These are phyloP conservation scores for Coelopa frigida DNA, from an alignment of 1,140 invertebrate genomes.

Conservation along the genomic window DNA sequence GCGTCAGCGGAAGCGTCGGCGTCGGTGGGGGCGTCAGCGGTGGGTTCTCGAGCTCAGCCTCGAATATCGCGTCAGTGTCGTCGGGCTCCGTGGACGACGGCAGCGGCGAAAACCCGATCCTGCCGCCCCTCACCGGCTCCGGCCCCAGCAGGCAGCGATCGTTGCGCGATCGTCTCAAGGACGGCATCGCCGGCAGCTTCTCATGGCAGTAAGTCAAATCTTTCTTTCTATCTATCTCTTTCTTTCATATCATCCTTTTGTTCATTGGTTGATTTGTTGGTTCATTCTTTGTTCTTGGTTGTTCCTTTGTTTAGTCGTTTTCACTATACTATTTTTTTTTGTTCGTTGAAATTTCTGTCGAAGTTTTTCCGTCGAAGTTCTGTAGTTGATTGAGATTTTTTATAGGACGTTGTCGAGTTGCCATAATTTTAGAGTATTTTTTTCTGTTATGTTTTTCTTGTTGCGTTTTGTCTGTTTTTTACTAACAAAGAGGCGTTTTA, in stretches of 20 bases:
- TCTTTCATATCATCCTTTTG: not conserved
- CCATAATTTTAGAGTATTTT: too few relatives aligned
- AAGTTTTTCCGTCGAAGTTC: too few relatives aligned
- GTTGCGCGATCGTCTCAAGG: slow-evolving; percentile 63
- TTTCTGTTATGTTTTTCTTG: too few relatives aligned
- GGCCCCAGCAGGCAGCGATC: slow-evolving; percentile 56
- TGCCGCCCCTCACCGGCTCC: slow-evolving; percentile 48
- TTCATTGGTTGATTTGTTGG: not conserved
- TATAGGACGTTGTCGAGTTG: too few relatives aligned
- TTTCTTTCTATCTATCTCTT: not conserved
- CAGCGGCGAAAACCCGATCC: slow-evolving; percentile 23
- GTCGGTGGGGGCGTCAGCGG: not conserved
- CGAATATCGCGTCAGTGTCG: slow-evolving; percentile 37
- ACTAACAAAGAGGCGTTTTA: too few relatives aligned
- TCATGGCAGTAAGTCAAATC: slow-evolving; percentile 64
- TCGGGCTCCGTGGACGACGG: slow-evolving; percentile 36
- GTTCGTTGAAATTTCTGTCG: not conserved
- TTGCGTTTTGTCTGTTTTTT: too few relatives aligned
- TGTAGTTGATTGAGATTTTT: too few relatives aligned
- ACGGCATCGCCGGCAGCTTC: slow-evolving; percentile 66
- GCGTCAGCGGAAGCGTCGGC: slow-evolving; percentile 5
- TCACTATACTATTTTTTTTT: not conserved
- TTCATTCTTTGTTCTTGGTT: not conserved
- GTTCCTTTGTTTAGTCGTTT: not conserved
- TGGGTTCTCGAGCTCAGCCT: slow-evolving; percentile 33